These are phyloP conservation scores for Dryadula phaetusa DNA, from an alignment of 2,888 invertebrate genomes.

Conservation along the genomic window DNA sequence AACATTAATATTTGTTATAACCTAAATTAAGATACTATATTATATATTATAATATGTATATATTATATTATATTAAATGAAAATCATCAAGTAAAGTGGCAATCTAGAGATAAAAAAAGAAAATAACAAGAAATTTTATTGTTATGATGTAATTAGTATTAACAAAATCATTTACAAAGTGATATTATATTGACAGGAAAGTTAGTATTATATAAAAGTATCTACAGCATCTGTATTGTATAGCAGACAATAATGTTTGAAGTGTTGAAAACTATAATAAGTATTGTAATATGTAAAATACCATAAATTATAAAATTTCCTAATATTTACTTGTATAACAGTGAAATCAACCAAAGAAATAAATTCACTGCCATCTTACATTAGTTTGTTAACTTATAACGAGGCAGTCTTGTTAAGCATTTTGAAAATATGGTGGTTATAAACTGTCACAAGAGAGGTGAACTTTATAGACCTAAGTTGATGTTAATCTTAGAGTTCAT, in stretches of 20 bases:
- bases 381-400: background rate
- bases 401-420: background rate
- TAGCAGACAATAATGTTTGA: constrained; percentile 1
- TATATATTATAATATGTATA: too few relatives aligned
- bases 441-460: background rate
- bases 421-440: constrained; percentile 11
- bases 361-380: constrained; percentile 11
- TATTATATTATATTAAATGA: background rate
- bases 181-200: background rate
- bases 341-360: constrained; percentile 1
- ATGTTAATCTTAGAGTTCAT: constrained; percentile 9
- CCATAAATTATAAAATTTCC: too few relatives aligned
- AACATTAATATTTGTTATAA: constrained; percentile 15
- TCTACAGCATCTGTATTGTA: background rate
- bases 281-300: too few relatives aligned
- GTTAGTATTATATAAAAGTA: background rate
- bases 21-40: too few relatives aligned
- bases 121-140: background rate
- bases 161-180: background rate
- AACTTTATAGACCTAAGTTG: background rate
- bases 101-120: background rate
- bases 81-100: background rate
- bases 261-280: background rate
- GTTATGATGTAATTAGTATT: background rate
- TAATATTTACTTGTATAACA: background rate